Percentiles rank a stretch among this genome's conserved stretches.
These are phyloP conservation scores for Sitta carolinensis DNA, from an alignment of 2,797 vertebrate genomes.

Conservation along the genomic window DNA sequence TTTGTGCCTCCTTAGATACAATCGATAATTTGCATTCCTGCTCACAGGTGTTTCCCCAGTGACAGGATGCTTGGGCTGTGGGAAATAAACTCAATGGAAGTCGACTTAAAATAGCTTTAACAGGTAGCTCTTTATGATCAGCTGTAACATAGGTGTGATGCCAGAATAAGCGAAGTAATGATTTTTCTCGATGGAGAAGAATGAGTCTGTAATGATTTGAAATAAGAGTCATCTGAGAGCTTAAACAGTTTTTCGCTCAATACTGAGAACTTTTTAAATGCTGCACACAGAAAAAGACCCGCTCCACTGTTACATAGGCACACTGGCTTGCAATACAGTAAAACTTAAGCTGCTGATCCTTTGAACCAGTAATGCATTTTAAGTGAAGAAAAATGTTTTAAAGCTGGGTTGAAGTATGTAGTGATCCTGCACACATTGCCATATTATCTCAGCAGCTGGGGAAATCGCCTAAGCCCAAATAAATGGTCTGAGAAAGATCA, in stretches of 20 bases:
- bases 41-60: conserved; percentile 46
- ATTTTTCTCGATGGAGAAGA: not conserved
- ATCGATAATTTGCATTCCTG: conserved; percentile 23
- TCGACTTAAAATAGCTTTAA: not conserved
- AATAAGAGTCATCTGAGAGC: not conserved
- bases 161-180: not conserved
- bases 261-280: not conserved
- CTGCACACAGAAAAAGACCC: not conserved
- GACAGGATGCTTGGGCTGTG: not conserved
- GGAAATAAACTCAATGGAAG: not conserved
- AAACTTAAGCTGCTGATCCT: not conserved
- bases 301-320: not conserved
- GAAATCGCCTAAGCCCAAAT: not conserved
- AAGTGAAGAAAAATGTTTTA: not conserved
- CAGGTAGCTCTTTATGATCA: not conserved
- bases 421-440: rapidly evolving
- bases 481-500: not conserved
- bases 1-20: not conserved
- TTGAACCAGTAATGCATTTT: not conserved
- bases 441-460: not conserved
- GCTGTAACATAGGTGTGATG: not conserved
- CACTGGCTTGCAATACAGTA: not conserved
- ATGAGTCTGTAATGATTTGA: not conserved
- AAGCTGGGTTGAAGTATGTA: not conserved
- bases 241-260: not conserved